Evolutionary conservation across 2,888 invertebrate genomes (phyloP), one percentile per base, ranked within the genome.

Genomic region (Polylopha cassiicola): DNA sequence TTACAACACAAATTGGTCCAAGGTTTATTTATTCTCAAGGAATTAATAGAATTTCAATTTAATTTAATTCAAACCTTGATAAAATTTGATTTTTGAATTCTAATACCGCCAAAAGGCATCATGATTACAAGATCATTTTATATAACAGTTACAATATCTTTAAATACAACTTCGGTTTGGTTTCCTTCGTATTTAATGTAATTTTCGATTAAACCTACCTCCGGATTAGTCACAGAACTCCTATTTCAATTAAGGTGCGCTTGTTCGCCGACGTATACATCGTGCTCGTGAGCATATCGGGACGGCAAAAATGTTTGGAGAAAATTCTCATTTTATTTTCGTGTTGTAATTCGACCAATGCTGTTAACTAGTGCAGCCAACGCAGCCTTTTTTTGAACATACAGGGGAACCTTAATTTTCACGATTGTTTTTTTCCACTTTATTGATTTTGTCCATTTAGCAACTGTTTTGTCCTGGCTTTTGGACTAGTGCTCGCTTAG

Each of bases 231-330:
- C 48, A 57, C 70, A 74, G 78, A 78, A 75, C 65, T 57, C 67
- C 65, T 58, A 67, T 77, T 82, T 77, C 80, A 84, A 84, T 84
- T 84, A 84, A 71, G 69, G 61, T 45, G 50, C 55, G 66, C 80
- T 78, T 84, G 82, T 81, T 70, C 65, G 55, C 47, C 48, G 50
- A 55, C 53, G 51, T 48, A 54, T 56, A 71, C 68, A 64, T 53
- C 52, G 58, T 47, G 54, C 47, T 75, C 69, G 65, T 68, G 55
- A 44, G 55, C 38, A 39, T 52, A 50, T 55, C 55, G 47, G 62
- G 65, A 71, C 79, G 20, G 37, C 14, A 27, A 28, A 33, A 36
- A 33, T 45, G 51, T 48, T 50, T 44, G 29, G 37, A 37, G 45
- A 48, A 52, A 61, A 66, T 58, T 30, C 34, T 26, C 24, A 41